Percentiles rank a stretch among this genome's conserved stretches.
phyloP scores from a whole-genome alignment of 2,113 vertebrate species.

The Puntigrus tetrazona region DNA sequence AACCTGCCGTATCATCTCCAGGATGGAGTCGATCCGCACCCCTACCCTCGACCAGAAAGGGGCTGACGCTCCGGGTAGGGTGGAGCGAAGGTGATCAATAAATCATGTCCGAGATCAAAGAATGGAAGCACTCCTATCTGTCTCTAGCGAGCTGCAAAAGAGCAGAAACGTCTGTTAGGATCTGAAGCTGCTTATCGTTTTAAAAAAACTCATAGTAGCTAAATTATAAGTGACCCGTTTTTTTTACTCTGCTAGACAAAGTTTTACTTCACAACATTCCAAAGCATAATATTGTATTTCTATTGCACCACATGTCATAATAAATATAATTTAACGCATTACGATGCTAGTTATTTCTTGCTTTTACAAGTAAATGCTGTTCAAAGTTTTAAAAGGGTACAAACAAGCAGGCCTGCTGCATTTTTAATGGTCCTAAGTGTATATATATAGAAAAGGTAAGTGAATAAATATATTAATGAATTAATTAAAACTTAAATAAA shows the following conservation, averaged over 20 bases:
- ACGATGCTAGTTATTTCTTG: too few species aligned
- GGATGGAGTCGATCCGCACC: conserved; percentile 59
- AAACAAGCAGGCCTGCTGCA: neutral
- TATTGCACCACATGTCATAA: too few species aligned
- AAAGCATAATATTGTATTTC: too few species aligned
- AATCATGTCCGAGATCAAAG: conserved; percentile 65
- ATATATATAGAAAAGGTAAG: too few species aligned
- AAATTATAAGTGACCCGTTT: neutral
- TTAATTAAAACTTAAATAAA: too few species aligned
- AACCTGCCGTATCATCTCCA: conserved; percentile 56
- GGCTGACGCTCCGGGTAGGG: conserved; percentile 52
- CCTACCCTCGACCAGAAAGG: conserved; percentile 52
- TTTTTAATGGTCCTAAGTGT: neutral
- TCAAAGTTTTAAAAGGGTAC: too few species aligned
- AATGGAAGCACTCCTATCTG: neutral
- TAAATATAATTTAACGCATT: too few species aligned
- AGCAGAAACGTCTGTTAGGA: conserved; percentile 11
- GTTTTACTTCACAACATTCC: too few species aligned
- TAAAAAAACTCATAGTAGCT: neutral
- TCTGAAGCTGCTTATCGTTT: neutral
- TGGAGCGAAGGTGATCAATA: conserved; percentile 30
- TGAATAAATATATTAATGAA: too few species aligned
- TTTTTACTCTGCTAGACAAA: too few species aligned
- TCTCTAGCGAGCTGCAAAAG: conserved; percentile 13
- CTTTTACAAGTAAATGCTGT: too few species aligned